A percentile compares a stretch with the other conserved stretches of the same genome.
phyloP scores from a whole-genome alignment of 2,113 vertebrate genomes.

The Tachysurus fulvidraco region DNA sequence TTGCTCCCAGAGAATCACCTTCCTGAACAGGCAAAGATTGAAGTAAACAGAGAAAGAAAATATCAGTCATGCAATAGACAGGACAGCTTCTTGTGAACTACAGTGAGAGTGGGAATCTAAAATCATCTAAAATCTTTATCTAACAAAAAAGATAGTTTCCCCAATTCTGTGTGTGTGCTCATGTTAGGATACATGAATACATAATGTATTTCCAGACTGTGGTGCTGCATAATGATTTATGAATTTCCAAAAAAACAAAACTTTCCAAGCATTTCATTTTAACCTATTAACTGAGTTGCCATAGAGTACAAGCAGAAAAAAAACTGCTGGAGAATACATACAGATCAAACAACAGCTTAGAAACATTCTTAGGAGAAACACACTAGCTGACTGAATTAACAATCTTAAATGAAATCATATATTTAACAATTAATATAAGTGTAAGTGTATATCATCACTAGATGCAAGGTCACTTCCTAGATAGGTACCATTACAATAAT shows the following conservation, averaged over 20 bases:
- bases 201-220: not conserved
- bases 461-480: not conserved
- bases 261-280: not conserved
- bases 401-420: not conserved
- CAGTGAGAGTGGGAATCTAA: slow-evolving; percentile 5
- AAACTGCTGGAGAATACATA: not conserved
- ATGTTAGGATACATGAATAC: not conserved
- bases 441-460: not conserved
- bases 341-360: not conserved
- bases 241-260: not conserved
- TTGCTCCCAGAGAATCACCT: slow-evolving; percentile 84
- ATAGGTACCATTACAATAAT: not conserved
- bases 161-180: not conserved
- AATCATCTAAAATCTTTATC: not conserved
- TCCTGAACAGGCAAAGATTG: slow-evolving; percentile 72
- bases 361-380: not conserved
- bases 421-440: not conserved
- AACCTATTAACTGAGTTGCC: not conserved
- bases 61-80: slow-evolving; percentile 28
- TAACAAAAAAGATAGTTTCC: slow-evolving; percentile 1
- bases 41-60: slow-evolving; percentile 33
- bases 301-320: not conserved
- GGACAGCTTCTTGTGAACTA: not conserved
- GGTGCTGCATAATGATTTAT: not conserved
- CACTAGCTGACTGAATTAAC: not conserved